A percentile compares a stretch with the other conserved stretches of the same genome.
Conservation (phyloP, 2,888 invertebrate species). For the Phoenoteleia sp. region DNA sequence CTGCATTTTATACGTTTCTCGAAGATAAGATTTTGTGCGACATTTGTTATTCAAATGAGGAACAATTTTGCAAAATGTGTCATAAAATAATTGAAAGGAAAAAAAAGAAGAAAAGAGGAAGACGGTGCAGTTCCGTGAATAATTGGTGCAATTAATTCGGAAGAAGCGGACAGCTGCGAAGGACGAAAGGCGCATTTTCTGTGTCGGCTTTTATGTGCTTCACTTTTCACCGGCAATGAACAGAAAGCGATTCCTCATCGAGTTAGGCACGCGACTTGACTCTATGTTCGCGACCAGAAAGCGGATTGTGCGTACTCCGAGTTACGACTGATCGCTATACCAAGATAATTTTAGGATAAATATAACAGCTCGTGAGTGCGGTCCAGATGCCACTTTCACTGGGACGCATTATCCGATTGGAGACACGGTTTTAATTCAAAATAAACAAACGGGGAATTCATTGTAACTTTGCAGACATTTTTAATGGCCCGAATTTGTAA, state of each 20-base stretch:
- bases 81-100: not conserved
- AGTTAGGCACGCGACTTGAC: slow-evolving; percentile 60
- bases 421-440: slow-evolving; percentile 64
- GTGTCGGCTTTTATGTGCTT: not conserved
- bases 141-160: slow-evolving; percentile 69
- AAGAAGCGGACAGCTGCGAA: slow-evolving; percentile 54
- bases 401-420: slow-evolving; percentile 71
- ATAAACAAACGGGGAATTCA: no score
- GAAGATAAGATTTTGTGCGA: no score
- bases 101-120: not conserved
- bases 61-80: slow-evolving; percentile 47
- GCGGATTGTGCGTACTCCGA: slow-evolving; percentile 21
- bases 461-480: no score
- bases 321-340: slow-evolving; percentile 46
- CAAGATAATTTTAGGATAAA: slow-evolving; percentile 82
- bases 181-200: slow-evolving; percentile 52
- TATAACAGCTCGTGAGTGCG: slow-evolving; percentile 77
- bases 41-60: slow-evolving; percentile 58
- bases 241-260: not conserved
- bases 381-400: slow-evolving; percentile 80
- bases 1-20: no score
- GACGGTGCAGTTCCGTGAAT: slow-evolving; percentile 58
- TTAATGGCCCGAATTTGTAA: no score
- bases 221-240: slow-evolving; percentile 22
- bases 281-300: slow-evolving; percentile 19